These are phyloP conservation scores for Schlechtendalia chinensis DNA, from an alignment of 1,140 invertebrate species.

Conservation along the genomic window DNA sequence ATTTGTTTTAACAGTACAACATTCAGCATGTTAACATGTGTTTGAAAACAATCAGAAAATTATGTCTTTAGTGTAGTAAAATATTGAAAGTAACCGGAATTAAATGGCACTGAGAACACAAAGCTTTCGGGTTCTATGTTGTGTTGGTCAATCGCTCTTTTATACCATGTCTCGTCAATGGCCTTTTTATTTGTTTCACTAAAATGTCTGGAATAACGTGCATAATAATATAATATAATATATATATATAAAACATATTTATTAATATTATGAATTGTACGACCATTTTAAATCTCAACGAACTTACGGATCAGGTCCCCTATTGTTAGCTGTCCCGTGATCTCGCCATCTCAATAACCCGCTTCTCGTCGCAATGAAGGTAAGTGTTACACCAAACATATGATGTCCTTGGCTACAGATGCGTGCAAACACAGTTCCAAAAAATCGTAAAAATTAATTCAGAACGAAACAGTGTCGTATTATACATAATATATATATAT, in stretches of 20 bases:
- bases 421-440: conserved; percentile 29
- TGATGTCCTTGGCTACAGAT: conserved; percentile 75
- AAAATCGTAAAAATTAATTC: conserved; percentile 19
- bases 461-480: not conserved
- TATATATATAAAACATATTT: no score
- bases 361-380: conserved; percentile 86
- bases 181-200: conserved; percentile 76
- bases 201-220: conserved; percentile 64
- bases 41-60: no score
- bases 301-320: conserved; percentile 50
- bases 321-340: conserved; percentile 56
- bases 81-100: conserved; percentile 62
- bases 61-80: no score
- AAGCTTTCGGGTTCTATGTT: conserved; percentile 82
- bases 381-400: conserved; percentile 78
- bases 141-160: conserved; percentile 87
- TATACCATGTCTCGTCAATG: conserved; percentile 89
- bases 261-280: not conserved
- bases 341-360: conserved; percentile 84
- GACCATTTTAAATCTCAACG: not conserved
- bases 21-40: no score
- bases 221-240: no score
- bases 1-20: no score
- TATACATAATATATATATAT: not conserved
- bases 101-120: conserved; percentile 87